These are phyloP conservation scores for Bombus pascuorum DNA, from an alignment of 1,140 invertebrate genomes.

Conservation along the genomic window DNA sequence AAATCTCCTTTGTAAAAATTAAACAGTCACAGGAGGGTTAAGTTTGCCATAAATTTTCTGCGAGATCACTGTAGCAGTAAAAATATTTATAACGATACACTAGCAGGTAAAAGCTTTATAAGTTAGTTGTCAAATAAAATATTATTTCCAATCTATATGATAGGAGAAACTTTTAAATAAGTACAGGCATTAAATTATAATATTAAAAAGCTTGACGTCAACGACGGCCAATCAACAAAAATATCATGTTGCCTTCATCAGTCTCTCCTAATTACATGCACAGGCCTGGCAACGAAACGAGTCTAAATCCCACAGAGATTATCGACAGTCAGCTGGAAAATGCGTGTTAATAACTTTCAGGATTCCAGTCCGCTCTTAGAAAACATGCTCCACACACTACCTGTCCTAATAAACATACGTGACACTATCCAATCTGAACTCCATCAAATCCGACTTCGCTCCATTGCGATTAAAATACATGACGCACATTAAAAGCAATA, in stretches of 20 bases:
- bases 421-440: constrained; percentile 7
- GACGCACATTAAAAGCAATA: background rate
- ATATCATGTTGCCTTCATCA: background rate
- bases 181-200: background rate
- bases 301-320: background rate
- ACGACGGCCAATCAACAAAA: background rate
- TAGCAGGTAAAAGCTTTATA: background rate
- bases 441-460: background rate
- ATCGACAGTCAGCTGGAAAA: background rate
- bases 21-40: background rate
- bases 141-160: background rate
- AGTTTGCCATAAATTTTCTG: background rate
- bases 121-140: background rate
- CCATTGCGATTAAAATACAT: constrained; percentile 28
- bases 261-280: constrained; percentile 7
- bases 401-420: constrained; percentile 4
- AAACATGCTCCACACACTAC: background rate
- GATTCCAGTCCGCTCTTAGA: background rate
- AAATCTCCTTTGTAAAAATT: background rate
- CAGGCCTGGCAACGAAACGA: background rate
- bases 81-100: background rate
- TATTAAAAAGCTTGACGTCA: background rate
- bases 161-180: background rate
- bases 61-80: background rate
- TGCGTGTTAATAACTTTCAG: background rate